Evolutionary conservation across 1,140 invertebrate species (phyloP).

Genomic region (Lepidurus couesii): DNA sequence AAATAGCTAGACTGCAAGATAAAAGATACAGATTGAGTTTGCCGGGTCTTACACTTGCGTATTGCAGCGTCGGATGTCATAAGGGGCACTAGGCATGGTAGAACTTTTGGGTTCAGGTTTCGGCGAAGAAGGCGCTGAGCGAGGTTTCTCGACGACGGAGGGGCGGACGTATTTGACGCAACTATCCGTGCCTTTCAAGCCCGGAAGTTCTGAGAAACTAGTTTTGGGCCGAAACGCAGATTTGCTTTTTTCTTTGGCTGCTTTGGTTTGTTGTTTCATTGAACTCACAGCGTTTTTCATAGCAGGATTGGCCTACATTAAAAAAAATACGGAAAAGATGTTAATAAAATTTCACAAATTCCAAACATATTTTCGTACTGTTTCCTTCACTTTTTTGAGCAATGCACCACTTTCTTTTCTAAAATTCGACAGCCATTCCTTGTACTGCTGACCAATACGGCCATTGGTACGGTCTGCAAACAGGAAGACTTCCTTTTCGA

Average conservation of each 20-base stretch:
- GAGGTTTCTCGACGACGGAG: conserved; percentile 43
- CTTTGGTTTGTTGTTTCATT: conserved; percentile 50
- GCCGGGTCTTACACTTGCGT: conserved; percentile 26
- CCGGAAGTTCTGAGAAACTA: conserved; percentile 62
- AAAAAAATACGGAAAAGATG: conserved; percentile 34
- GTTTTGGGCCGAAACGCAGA: conserved; percentile 51
- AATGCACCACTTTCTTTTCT: conserved; percentile 61
- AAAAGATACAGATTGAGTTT: conserved; percentile 25
- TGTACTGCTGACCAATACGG: conserved; percentile 70
- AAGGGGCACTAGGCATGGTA: conserved; percentile 35
- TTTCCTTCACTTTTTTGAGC: conserved; percentile 66
- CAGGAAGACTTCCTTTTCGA: conserved; percentile 80
- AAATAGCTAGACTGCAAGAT: conserved; percentile 18
- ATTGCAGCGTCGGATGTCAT: conserved; percentile 26
- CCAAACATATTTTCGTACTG: conserved; percentile 29
- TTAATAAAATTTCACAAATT: conserved; percentile 34
- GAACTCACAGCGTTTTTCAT: conserved; percentile 73
- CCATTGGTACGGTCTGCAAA: conserved; percentile 75
- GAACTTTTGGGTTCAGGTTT: conserved; percentile 40
- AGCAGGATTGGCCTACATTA: conserved; percentile 65
- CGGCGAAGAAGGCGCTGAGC: conserved; percentile 62
- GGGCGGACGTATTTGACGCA: conserved; percentile 42
- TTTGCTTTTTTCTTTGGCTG: conserved; percentile 71
- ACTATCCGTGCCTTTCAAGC: conserved; percentile 55
- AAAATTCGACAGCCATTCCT: conserved; percentile 62